Percentiles rank a stretch among this genome's conserved stretches.
Conservation (phyloP, 2,888 invertebrate genomes). For the Monopis laevigella region DNA sequence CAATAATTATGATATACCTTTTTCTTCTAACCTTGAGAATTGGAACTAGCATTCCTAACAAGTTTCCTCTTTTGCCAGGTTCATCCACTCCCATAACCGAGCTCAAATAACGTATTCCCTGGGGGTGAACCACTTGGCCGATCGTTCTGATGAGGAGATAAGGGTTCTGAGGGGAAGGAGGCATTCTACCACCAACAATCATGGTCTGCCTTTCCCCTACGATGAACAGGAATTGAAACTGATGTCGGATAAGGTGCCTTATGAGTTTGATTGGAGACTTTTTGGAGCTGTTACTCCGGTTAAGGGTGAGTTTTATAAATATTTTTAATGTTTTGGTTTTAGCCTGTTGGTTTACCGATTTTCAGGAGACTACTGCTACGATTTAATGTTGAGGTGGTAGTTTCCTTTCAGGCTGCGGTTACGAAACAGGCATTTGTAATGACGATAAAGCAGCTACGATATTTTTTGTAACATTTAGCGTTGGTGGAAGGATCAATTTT, state of each 20-base stretch:
- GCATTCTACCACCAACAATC: constrained; percentile 73
- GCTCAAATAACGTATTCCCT: constrained; percentile 77
- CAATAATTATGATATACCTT: too few species aligned
- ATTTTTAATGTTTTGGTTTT: too few species aligned
- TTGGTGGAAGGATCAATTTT: too few species aligned
- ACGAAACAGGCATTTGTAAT: too few species aligned
- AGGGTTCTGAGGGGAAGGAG: constrained; percentile 76
- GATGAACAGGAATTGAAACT: constrained; percentile 52
- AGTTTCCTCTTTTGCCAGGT: constrained; percentile 49
- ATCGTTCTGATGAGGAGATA: constrained; percentile 81
- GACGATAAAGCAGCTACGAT: too few species aligned
- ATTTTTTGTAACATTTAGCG: too few species aligned
- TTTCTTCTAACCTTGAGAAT: too few species aligned
- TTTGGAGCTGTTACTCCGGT: constrained; percentile 94
- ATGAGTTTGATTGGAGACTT: constrained; percentile 88
- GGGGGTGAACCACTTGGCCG: constrained; percentile 88
- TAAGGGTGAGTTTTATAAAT: constrained; percentile 71
- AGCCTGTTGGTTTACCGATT: too few species aligned
- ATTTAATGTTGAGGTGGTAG: too few species aligned
- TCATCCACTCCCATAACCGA: constrained; percentile 83
- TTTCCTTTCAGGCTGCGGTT: too few species aligned
- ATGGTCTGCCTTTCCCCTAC: constrained; percentile 84
- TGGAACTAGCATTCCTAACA: too few species aligned
- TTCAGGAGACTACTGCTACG: too few species aligned
- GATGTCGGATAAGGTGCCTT: constrained; percentile 69